Evolutionary conservation across 2,113 vertebrate genomes (phyloP), one percentile per base, ranked within the genome.

Genomic region (Amia ocellicauda): DNA sequence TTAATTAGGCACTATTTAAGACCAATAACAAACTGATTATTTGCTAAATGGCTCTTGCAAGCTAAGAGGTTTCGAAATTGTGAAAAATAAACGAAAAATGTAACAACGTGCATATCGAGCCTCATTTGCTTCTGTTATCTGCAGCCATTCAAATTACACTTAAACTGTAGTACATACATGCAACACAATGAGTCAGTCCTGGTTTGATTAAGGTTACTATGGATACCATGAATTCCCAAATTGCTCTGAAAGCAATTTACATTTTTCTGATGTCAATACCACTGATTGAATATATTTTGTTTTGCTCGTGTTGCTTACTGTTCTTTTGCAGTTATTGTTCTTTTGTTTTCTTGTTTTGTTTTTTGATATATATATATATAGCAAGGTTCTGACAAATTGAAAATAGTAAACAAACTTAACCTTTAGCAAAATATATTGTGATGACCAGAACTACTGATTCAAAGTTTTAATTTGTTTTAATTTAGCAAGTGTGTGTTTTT

Each of bases 1-100:
- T 95, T 93, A 94, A 97, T 95, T 93, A 93, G 91, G 80, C 67
- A 69, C 90, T 78, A 92, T 93, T 96, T 93, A 93, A 80, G 90
- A 88, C 88, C 89, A 89, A 91, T 92, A 93, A 93, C 89, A 95
- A 91, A 90, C 89, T 86, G 90, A 92, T 93, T 85, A 91, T 93
- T 91, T 84, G 90, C 88, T 88, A 90, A 93, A 92, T 84, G 85
- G 84, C 82, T 87, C 76, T 78, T 78, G 84, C 74, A 64, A 73
- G 66, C 51, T 61, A 71, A 77, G 68, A 63, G 43, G 57, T 63
- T 76, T 75, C 26, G 20, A 22, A 54, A 7, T n/a, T 5, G 51
- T 8, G 24, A 4, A 1, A 1, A 9, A n/a, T 7, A 16, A 24
- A 16, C 16, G 47, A 23, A 14, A 53, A 53, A 9, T 2, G 23